Percentiles rank a stretch among this genome's conserved stretches.
Conservation (phyloP, 2,888 invertebrate genomes). For the Caenorhabditis sp. region DNA sequence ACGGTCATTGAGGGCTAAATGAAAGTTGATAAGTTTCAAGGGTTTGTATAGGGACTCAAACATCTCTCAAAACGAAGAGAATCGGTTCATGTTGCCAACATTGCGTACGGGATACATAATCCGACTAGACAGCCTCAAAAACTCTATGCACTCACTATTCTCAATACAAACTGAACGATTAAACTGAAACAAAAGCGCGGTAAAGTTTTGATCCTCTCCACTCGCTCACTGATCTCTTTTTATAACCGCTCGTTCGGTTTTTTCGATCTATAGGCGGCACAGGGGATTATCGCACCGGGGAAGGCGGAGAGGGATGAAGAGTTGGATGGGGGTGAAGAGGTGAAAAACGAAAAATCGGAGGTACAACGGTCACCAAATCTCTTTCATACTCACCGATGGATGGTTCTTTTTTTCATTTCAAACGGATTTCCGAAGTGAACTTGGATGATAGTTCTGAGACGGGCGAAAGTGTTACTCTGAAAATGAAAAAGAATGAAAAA, state of each 20-base stretch:
- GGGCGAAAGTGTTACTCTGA: background rate
- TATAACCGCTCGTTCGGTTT: conserved; percentile 24
- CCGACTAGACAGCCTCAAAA: conserved; percentile 6
- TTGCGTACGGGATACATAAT: background rate
- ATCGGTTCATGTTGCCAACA: no score
- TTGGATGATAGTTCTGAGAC: conserved; percentile 27
- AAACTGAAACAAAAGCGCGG: conserved; percentile 1
- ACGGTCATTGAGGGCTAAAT: background rate
- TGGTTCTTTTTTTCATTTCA: background rate
- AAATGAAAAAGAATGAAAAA: background rate
- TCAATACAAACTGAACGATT: conserved; percentile 27
- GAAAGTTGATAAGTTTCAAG: no score
- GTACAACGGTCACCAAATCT: conserved; percentile 57
- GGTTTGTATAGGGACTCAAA: no score
- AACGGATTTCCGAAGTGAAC: conserved; percentile 10
- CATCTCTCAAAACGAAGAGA: no score
- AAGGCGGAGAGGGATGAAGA: conserved; percentile 4
- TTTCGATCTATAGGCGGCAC: background rate
- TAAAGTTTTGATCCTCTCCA: conserved; percentile 12
- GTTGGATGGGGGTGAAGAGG: background rate
- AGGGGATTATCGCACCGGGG: conserved; percentile 13
- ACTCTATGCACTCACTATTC: conserved; percentile 8
- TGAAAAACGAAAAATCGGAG: conserved; percentile 35
- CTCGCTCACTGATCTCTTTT: conserved; percentile 1
- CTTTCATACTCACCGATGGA: background rate